Evolutionary conservation across 2,888 invertebrate species (phyloP), one percentile per base, ranked within the genome.

Genomic region (Tortrix viridana): DNA sequence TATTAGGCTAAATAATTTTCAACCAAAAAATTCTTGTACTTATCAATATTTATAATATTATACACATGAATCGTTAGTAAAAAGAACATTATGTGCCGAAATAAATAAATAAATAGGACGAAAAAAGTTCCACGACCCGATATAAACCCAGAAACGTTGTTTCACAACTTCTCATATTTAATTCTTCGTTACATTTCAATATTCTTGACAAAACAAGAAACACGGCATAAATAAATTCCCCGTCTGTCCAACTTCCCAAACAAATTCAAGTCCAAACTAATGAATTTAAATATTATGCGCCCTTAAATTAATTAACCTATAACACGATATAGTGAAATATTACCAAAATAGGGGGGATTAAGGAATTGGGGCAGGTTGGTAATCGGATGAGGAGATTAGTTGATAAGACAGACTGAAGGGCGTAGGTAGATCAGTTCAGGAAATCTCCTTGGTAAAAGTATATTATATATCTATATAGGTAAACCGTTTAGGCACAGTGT

Each of bases 251-350:
- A 79, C 69, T 77, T 74, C 54, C 66, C 65, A 65, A 77, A 81
- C 79, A 74, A 84, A 87, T 81, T 85, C 84, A 74, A 75, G 81
- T 84, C 80, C 84, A 75, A 63, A 57, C 52, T 50, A 88, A 89
- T 87, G 83, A 84, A 88, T 88, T 91, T 89, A 89, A 89, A 86
- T 89, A 89, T 86, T 85, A 84, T 81, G 83, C 80, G 73, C 75
- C 73, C 71, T 79, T 74, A 85, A 88, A 91, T 89, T 90, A 89
- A 91, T 91, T 90, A 89, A 86, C 75, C 72, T 68, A 73, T 79
- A 84, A 85, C 89, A 90, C 86, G 91, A 80, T 84, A 32, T 3
- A 32, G 9, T 32, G 32, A 32, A 32, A 32, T 32, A 89, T 83
- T 84, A 82, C 77, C 78, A 74, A 71, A 69, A 64, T 66, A 69